Evolutionary conservation across 2,113 vertebrate genomes (phyloP), one percentile per base, ranked within the genome.

Genomic region (Vulpes ferrilata): DNA sequence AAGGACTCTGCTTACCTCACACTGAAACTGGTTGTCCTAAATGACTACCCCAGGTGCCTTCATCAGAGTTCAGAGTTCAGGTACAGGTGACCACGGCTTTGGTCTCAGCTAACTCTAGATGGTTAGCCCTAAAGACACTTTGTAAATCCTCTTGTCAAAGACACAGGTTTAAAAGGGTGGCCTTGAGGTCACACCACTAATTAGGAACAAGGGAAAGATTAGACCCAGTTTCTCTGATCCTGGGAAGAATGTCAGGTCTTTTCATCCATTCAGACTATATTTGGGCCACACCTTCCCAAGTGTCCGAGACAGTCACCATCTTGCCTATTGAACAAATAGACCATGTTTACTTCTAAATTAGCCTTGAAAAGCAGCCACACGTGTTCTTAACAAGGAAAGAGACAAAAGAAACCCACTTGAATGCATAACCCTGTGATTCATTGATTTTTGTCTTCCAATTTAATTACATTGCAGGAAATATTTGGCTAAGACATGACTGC

Each of bases 381-480:
- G 6, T 51, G 5, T 74, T 85, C n/a, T 65, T 38, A 89, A 92
- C 19, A 62, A 93, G 78, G 38, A 78, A 81, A 71, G 15, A 53
- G 27, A 38, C 5, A 2, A 62, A 96, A 90, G 38, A 13, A 80
- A 43, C 35, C 43, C 27, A 78, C 5, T 80, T 85, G 19, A 55
- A 32, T 2, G 17, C 23, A 3, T 8, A 60, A 69, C 43, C 7
- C 25, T 86, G 30, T 15, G 17, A 69, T 82, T 95, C 67, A 65
- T 92, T 91, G 69, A 93, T 95, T 97, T 97, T 93, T 76, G 85
- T 32, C 76, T 97, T 74, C 92, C 84, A 88, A 32, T 17, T 98
- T 98, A 97, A 98, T 95, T 97, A 90, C 59, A 94, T 96, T 95
- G 87, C 82, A 98, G 97, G 96, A 98, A 98, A 93, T 98, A 96